These are phyloP conservation scores for Nasonovia ribisnigri DNA, from an alignment of 2,888 invertebrate species.

Conservation along the genomic window DNA sequence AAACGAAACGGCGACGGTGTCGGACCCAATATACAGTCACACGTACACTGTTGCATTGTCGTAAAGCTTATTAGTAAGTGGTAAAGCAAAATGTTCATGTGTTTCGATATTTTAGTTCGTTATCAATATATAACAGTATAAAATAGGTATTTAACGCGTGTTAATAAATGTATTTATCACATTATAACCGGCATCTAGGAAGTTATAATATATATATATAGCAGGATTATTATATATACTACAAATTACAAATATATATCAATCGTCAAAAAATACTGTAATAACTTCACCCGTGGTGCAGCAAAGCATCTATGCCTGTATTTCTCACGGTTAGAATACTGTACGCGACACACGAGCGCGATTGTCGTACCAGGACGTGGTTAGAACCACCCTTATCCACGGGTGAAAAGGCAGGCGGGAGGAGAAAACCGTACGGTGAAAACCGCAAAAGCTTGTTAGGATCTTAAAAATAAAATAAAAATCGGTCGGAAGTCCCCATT, in stretches of 20 bases:
- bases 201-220: not conserved
- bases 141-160: not conserved
- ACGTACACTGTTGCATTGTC: not conserved
- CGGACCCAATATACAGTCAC: not conserved
- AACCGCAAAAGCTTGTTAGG: slow-evolving; percentile 51
- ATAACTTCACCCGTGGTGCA: not conserved
- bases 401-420: not conserved
- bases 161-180: no score
- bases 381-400: not conserved
- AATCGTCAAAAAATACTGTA: not conserved
- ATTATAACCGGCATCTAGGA: no score
- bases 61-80: not conserved
- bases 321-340: not conserved
- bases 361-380: not conserved
- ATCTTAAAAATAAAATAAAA: slow-evolving; percentile 28
- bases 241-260: no score
- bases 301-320: not conserved
- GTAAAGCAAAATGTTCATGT: not conserved
- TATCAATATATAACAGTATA: not conserved
- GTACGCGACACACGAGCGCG: slow-evolving; percentile 15
- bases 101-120: not conserved
- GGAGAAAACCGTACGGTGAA: not conserved
- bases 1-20: not conserved
- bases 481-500: slow-evolving; percentile 49
- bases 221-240: not conserved